Conservation (phyloP, 2,113 vertebrate genomes). For the Amphiprion percula region DNA sequence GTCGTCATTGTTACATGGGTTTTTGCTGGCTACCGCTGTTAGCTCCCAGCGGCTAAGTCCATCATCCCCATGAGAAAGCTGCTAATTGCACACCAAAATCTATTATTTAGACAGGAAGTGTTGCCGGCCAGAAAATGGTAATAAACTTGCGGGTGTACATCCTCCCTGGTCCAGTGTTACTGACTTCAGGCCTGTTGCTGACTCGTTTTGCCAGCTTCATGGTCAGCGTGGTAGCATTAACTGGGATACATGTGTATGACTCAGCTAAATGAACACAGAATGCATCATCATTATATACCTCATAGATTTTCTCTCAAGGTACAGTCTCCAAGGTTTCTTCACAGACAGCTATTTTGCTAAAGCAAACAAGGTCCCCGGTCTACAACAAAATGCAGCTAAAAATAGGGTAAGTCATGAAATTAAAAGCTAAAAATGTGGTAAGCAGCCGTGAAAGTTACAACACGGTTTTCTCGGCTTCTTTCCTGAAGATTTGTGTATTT, state of each 20-base stretch:
- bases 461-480: no score
- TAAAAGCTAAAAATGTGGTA: not conserved
- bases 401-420: not conserved
- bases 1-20: no score
- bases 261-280: not conserved
- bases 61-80: no score
- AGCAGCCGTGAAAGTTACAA: not conserved
- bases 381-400: not conserved
- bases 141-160: conserved; percentile 15
- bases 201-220: not conserved
- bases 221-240: not conserved
- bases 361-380: no score
- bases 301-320: not conserved
- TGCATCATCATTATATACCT: not conserved
- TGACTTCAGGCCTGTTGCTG: conserved; percentile 10
- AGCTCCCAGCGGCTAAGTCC: no score
- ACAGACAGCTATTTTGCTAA: not conserved
- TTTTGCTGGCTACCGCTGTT: no score
- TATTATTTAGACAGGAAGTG: not conserved
- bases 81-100: no score
- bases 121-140: not conserved
- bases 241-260: not conserved
- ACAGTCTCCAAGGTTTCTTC: not conserved
- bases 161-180: not conserved
- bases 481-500: no score